Conservation (phyloP, 2,888 invertebrate species). For the Theodoxus fluviatilis region DNA sequence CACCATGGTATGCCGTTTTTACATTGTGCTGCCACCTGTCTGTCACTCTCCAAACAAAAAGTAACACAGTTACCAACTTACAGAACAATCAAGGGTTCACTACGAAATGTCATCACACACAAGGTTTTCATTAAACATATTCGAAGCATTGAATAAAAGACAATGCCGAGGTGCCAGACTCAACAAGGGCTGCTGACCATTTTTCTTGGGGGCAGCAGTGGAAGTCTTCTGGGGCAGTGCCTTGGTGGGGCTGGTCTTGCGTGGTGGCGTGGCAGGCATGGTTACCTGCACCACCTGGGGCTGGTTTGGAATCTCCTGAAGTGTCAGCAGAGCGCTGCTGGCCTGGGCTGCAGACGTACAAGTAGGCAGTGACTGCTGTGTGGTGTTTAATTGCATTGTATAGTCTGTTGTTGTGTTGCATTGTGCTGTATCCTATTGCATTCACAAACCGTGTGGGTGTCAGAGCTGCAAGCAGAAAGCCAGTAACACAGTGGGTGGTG, state of each 20-base stretch:
- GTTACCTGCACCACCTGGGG: conserved; percentile 23
- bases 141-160: neutral
- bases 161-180: neutral
- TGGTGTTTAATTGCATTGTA: too few species aligned
- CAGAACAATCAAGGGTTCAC: neutral
- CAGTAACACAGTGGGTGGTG: too few species aligned
- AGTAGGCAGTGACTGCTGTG: too few species aligned
- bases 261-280: conserved; percentile 19
- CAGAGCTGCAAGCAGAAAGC: too few species aligned
- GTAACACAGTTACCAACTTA: neutral
- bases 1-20: too few species aligned
- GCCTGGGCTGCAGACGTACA: conserved; percentile 62
- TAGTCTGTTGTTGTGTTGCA: too few species aligned
- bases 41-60: neutral
- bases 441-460: too few species aligned
- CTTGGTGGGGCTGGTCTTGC: conserved; percentile 16
- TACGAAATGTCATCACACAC: neutral
- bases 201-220: conserved; percentile 26
- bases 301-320: conserved; percentile 57
- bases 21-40: too few species aligned
- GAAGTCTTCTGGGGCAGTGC: conserved; percentile 18
- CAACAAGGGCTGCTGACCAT: conserved; percentile 17
- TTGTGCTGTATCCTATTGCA: too few species aligned
- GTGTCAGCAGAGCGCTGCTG: conserved; percentile 63
- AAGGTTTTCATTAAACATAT: too few species aligned